Evolutionary conservation across 1,140 invertebrate genomes (phyloP), one percentile per base, ranked within the genome.

Genomic region (Drosophila pseudoananassae): DNA sequence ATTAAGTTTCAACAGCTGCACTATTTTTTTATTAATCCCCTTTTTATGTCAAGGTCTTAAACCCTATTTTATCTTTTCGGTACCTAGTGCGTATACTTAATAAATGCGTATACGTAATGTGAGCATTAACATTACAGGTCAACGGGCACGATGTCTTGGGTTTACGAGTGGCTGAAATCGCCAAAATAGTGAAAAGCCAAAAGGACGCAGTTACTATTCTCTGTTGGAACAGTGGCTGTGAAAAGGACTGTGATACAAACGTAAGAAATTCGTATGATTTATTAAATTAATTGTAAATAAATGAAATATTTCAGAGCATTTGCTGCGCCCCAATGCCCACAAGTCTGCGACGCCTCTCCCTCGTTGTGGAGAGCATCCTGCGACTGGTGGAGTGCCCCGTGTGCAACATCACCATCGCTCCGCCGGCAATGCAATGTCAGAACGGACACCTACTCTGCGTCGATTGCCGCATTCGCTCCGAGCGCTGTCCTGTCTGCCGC

Each of bases 401-500:
- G 38, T 94, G 94, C 78, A 84, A 94, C 31, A 93, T 94, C 65
- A 95, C 93, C 36, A 94, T 94, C 25, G 68, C 92, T 20, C 93
- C 94, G 1, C 95, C 95, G 3, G 93, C 94, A 0, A 93, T 93
- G 45, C 94, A 95, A 80, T 95, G 95, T 72, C 94, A 94, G 38
- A 94, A 95, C 63, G 95, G 94, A 7, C 95, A 95, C 65, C 92
- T 95, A 14, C 91, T 95, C 3, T 95, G 95, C 74, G 92, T 93
- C 4, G 91, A 92, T 38, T 95, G 95, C 76, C 92, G 94, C 50
- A 84, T 93, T 5, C 94, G 93, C 65, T 93, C 94, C 2, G 92
- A 93, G 53, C 92, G 92, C 46, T 95, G 94, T 85, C 94, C 94
- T 0, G 92, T 95, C 5, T 95, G 94, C 63, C 92, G 94, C 38